A percentile compares a stretch with the other conserved stretches of the same genome.
phyloP scores from a whole-genome alignment of 2,797 vertebrate species.

The Denticeps clupeoides region DNA sequence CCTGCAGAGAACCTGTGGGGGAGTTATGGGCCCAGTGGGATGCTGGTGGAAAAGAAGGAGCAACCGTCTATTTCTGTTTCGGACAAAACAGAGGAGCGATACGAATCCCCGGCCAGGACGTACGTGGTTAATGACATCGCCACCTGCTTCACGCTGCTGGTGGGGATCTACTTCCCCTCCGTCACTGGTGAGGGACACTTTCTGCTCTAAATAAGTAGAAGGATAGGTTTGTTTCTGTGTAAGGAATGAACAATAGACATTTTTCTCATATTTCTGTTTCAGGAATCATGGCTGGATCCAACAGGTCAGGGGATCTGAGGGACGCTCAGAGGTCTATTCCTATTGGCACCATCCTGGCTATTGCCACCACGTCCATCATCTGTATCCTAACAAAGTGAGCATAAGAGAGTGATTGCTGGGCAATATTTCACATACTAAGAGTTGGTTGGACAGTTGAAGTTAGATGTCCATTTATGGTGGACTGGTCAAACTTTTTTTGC shows the following conservation, averaged over 20 bases:
- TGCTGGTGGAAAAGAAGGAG: slow-evolving; percentile 60
- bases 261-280: slow-evolving; percentile 3
- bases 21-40: slow-evolving; percentile 57
- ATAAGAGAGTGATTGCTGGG: not conserved
- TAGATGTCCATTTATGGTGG: too few relatives aligned
- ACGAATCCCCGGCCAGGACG: slow-evolving; percentile 11
- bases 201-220: not conserved
- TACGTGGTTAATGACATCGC: slow-evolving; percentile 78
- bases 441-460: too few relatives aligned
- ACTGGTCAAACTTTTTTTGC: too few relatives aligned
- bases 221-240: not conserved
- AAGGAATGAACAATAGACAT: not conserved
- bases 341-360: slow-evolving; percentile 85
- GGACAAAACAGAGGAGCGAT: slow-evolving; percentile 26
- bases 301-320: slow-evolving; percentile 84
- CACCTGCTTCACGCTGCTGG: slow-evolving; percentile 84
- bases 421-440: not conserved
- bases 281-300: slow-evolving; percentile 97
- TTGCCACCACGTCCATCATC: slow-evolving; percentile 83
- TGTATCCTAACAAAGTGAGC: slow-evolving; percentile 70
- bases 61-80: slow-evolving; percentile 33
- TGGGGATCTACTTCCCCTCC: slow-evolving; percentile 94
- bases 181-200: slow-evolving; percentile 70
- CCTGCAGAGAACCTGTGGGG: slow-evolving; percentile 82
- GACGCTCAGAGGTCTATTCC: slow-evolving; percentile 92